phyloP scores from a whole-genome alignment of 2,888 invertebrate species.

The Harpagoxenus sublaevis region DNA sequence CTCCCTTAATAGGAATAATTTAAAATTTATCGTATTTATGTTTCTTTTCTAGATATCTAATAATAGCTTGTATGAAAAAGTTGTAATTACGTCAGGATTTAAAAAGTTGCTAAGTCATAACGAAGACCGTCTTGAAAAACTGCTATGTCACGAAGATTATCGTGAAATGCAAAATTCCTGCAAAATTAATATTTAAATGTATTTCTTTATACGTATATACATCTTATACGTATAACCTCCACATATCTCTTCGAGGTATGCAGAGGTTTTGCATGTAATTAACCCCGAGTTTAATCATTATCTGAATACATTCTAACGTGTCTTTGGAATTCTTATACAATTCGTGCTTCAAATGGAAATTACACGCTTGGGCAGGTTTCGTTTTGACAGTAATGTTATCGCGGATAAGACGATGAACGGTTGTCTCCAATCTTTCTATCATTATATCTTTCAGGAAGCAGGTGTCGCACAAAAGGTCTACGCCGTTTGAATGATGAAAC shows the following conservation, averaged over 20 bases:
- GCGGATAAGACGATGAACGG: not conserved
- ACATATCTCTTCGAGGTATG: not conserved
- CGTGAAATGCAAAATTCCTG: not conserved
- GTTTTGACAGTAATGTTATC: not conserved
- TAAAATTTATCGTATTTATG: not conserved
- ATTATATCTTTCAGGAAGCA: conserved; percentile 49
- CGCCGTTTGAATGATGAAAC: conserved; percentile 83
- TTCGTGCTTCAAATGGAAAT: not conserved
- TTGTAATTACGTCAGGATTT: not conserved
- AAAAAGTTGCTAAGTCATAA: not conserved
- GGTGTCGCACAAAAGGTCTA: conserved; percentile 7
- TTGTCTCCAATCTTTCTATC: not conserved
- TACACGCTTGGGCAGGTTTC: not conserved
- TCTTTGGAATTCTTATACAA: not conserved
- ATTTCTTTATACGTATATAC: not conserved
- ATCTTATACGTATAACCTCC: not conserved
- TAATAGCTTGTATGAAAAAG: not conserved
- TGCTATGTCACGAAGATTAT: not conserved
- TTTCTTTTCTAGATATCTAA: not conserved
- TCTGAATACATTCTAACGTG: not conserved
- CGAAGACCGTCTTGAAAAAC: too few species aligned
- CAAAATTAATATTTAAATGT: not conserved
- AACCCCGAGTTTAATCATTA: not conserved
- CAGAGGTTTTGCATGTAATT: not conserved
- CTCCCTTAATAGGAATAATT: not conserved